These are phyloP conservation scores for Aramus guarauna DNA, from an alignment of 2,113 vertebrate species.

Conservation along the genomic window DNA sequence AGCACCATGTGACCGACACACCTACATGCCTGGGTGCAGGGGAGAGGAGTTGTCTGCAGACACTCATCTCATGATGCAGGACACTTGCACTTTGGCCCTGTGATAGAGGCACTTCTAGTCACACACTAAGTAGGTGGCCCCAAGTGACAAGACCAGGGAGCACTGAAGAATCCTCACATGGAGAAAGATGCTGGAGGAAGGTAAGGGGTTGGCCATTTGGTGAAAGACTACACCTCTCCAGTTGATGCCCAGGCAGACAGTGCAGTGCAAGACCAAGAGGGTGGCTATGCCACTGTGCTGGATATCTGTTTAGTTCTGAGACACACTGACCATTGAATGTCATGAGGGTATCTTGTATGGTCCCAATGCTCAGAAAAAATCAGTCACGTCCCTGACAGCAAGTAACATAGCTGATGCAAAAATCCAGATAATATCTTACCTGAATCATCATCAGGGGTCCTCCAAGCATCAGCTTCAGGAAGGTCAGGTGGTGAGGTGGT, in stretches of 20 bases:
- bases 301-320: background rate
- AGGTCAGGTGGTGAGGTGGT: background rate
- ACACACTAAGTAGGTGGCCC: background rate
- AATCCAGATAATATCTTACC: background rate
- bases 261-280: background rate
- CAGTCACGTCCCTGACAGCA: background rate
- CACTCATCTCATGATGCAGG: background rate
- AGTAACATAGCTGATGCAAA: background rate
- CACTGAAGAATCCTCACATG: background rate
- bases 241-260: background rate
- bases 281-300: background rate
- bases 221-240: background rate
- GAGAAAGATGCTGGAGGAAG: background rate
- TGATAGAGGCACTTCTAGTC: background rate
- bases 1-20: accelerated
- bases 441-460: background rate
- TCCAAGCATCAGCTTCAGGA: background rate
- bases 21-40: accelerated
- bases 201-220: background rate
- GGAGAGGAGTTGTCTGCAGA: background rate
- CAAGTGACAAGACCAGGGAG: background rate
- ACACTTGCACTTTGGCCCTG: background rate
- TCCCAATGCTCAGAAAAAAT: background rate
- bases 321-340: accelerated
- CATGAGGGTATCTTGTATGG: background rate